Evolutionary conservation across 2,888 invertebrate genomes (phyloP), one percentile per base, ranked within the genome.

Genomic region (Stenodera caucasica): DNA sequence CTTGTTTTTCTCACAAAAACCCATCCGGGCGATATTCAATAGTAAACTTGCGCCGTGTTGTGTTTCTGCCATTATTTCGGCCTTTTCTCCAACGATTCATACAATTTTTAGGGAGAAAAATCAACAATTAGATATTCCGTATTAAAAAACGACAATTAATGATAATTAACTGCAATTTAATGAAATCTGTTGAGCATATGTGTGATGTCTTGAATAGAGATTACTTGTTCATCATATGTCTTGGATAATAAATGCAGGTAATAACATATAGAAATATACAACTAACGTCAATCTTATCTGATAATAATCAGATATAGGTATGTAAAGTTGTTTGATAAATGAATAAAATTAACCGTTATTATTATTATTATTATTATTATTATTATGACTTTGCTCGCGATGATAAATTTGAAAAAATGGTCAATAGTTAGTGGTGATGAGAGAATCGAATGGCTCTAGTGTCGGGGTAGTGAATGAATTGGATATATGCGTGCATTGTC

Each of bases 1-100:
- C 66, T 64, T 64, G 63, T 69, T 72, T 72, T 73, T 73, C 72
- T 73, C 72, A 72, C 67, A 73, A 72, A 72, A 70, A 72, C 68
- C 53, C 67, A 71, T 68, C 69, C 70, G 71, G 72, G 71, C 58
- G 60, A 55, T 45, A 23, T 45, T 23, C 45, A 45, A 45, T 45
- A 21, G 23, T 45, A 18, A 23, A 12, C 45, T 23, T 0, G 21
- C 3, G n/a, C 3, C n/a, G 33, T 2, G 2, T 3, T 33, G 2
- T 53, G 53, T 51, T 57, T 50, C 50, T 23, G 54, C 49, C 40
- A 57, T 57, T 56, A 60, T 60, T 52, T 21, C 45, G 7, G 23
- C 45, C 23, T 45, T 45, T 45, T 45, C 23, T 45, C 8, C 11
- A 21, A 11, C 21, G 45, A 45, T 54, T 54, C 29, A 9, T 35